Evolutionary conservation across 1,140 invertebrate species (phyloP), one percentile per base, ranked within the genome.

Genomic region (Tetramorium simillimum): DNA sequence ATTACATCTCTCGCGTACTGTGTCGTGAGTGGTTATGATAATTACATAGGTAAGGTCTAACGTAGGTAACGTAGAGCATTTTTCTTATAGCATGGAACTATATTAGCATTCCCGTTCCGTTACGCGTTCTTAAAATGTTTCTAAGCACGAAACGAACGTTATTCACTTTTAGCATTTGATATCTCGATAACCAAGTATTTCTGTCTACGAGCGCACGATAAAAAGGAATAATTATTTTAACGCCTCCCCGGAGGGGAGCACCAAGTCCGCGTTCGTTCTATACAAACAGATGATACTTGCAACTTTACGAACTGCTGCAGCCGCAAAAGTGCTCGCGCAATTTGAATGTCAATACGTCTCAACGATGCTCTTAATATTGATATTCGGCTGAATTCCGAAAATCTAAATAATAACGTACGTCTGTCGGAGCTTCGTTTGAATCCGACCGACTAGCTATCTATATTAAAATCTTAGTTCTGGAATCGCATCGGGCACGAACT

Each of bases 381-480:
- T 63, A 37, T 37, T 78, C 21, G 60, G 43, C 43, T 16, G 14
- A 49, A 53, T 80, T 53, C 1, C 4, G 46, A 24, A 53, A 24
- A 21, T 43, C n/a, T 43, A 28, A 69, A 69, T 69, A 49, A 62
- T 72, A 82, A 82, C 24, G 14, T 21, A 40, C 49, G 3, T 9
- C 14, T 14, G n/a, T 43, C 3, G 14, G 12, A 46, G 51, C 33
- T 60, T 18, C 24, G 3, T 28, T 21, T 18, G 18, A 58, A 58
- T 58, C 24, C 18, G 37, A 58, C 18, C 18, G 37, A 62, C 18
- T 40, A 49, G 62, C 24, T 53, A 49, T 60, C 40, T 75, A 73
- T 84, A 82, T 82, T 82, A 84, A 84, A 75, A 84, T 60, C 43
- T 46, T 60, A 51, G 43, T 60, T 82, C 53, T 60, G 40, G 37